phyloP scores from a whole-genome alignment of 2,888 invertebrate species.

The Eueremaeus valkanovi region DNA sequence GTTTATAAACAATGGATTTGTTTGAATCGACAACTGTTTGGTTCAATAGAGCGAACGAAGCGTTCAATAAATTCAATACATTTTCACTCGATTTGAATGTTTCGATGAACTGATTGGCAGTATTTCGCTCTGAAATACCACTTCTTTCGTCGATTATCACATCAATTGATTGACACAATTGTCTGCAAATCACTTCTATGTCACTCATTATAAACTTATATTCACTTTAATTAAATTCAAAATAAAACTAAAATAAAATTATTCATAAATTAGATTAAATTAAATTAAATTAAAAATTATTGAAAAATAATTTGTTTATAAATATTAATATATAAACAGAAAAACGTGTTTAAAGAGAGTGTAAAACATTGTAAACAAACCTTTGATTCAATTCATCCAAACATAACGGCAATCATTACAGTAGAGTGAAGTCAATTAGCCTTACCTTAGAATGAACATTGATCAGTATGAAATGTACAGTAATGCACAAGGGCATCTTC shows the following conservation, averaged over 20 bases:
- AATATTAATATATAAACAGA: too few species aligned
- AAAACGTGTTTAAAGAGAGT: not conserved
- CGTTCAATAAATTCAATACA: constrained; percentile 5
- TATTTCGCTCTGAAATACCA: not conserved
- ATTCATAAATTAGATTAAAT: too few species aligned
- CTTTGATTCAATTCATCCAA: too few species aligned
- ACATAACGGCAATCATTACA: too few species aligned
- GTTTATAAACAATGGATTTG: constrained; percentile 51
- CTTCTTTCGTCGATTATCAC: not conserved
- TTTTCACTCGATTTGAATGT: constrained; percentile 20
- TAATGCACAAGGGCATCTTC: too few species aligned
- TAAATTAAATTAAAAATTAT: too few species aligned
- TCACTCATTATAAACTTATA: not conserved
- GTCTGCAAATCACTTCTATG: not conserved
- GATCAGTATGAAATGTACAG: too few species aligned
- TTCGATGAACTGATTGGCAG: constrained; percentile 24
- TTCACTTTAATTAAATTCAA: not conserved
- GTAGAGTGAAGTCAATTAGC: too few species aligned
- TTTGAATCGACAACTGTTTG: not conserved
- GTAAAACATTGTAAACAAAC: too few species aligned
- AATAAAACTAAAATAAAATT: too few species aligned
- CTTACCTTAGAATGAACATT: too few species aligned
- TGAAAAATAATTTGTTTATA: too few species aligned
- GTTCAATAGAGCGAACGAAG: constrained; percentile 15
- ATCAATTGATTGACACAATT: constrained; percentile 31